Base-by-base conservation (phyloP, 1,140 invertebrate species). In the Thrips palmi region DNA sequence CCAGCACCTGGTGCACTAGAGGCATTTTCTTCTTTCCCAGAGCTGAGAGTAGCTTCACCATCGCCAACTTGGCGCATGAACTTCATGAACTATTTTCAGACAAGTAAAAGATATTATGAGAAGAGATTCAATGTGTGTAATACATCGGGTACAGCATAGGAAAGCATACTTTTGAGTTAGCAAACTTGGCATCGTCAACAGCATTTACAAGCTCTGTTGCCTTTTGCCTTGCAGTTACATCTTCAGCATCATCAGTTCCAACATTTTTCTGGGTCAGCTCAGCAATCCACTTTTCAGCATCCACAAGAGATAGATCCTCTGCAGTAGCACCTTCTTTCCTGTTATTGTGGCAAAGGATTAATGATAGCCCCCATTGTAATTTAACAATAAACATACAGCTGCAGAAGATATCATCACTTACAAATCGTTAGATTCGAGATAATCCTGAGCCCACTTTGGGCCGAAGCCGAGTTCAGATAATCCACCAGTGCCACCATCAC, bases 61-160 rank as follows among this genome's bases (percentile, higher is more conserved):
- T 77, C 72, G 49, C 71, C 71, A 43, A 84, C 71, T 58, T 74
- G 70, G 49, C 74, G 70, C 68, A 87, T 82, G 58, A 85, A 87
- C 54, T 75, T 77, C 72, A 85, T 80, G 53, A 85, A 86, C 63
- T 84, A 67, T 1, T 28, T 30, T 33, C 20, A 28, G 32, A 43
- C 4, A 32, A 29, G 10, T 39, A 12, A 22, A 12, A 33, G 15
- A 34, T 33, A 6, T 6, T 40, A 23, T 5, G 12, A 20, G 15
- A 34, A 15, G 32, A 19, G n/a, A 11, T 15, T 20, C 7, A 20
- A 20, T 35, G 19, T 11, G 4, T 15, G 19, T 12, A 37, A 37
- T 7, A 35, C 18, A 36, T 7, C 5, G n/a, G 14, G 5, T 14
- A 11, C 12, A n/a, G 30, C 14, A 35, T 4, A 12, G 37, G n/a